Evolutionary conservation across 64 coral and sea anemone species (phyloP).

Genomic region (Montipora capricornis): DNA sequence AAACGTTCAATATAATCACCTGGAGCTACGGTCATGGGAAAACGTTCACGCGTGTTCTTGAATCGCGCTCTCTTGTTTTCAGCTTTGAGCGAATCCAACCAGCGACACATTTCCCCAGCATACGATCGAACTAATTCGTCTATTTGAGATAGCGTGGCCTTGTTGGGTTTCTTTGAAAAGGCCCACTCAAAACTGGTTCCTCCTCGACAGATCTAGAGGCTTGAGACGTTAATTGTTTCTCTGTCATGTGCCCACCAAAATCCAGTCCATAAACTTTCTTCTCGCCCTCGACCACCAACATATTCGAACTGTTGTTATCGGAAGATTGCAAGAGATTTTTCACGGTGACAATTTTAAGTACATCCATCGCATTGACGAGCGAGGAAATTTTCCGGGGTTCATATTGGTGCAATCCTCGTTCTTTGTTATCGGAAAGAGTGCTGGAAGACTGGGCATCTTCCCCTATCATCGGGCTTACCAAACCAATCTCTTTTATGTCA

Average conservation of each 20-base stretch:
- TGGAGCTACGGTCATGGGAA: not conserved
- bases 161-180: not conserved
- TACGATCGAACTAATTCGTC: not conserved
- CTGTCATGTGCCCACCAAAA: not conserved
- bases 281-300: not conserved
- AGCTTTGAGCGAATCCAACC: not conserved
- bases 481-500: not conserved
- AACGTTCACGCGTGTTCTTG: not conserved
- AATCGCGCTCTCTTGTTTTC: not conserved
- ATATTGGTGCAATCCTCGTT: not conserved
- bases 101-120: not conserved
- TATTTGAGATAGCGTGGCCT: not conserved
- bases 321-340: not conserved
- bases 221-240: not conserved
- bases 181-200: not conserved
- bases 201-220: not conserved
- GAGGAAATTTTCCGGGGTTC: not conserved
- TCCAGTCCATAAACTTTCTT: not conserved
- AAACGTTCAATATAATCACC: not conserved
- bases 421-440: not conserved
- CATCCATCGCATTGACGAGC: not conserved
- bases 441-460: not conserved
- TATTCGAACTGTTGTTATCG: not conserved
- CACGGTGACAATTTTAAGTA: not conserved
- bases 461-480: not conserved